Evolutionary conservation across 2,888 invertebrate genomes (phyloP).

Genomic region (Lamellibrachia satsuma): DNA sequence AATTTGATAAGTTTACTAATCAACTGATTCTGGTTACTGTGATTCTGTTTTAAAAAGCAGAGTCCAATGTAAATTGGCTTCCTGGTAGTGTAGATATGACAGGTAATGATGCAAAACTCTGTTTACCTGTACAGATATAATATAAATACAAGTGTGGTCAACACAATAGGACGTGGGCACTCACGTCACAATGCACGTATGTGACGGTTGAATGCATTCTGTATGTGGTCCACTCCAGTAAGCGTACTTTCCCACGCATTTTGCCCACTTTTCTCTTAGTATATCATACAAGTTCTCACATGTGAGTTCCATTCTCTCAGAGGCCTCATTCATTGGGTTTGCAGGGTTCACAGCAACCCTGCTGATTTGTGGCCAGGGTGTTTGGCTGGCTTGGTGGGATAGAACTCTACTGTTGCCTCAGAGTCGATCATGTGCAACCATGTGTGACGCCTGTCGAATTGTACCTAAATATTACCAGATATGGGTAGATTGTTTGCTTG

Average conservation of each 20-base stretch:
- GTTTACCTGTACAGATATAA: not conserved
- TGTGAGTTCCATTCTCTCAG: not conserved
- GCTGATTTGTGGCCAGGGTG: not conserved
- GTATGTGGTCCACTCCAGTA: not conserved
- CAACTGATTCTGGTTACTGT: too few species aligned
- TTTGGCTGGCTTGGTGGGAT: not conserved
- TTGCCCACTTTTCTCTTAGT: not conserved
- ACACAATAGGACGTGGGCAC: not conserved
- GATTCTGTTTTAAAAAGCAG: too few species aligned
- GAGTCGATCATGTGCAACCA: not conserved
- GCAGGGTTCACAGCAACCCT: not conserved
- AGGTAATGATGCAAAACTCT: not conserved
- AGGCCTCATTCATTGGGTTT: not conserved
- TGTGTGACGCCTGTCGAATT: not conserved
- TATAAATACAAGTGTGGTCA: not conserved
- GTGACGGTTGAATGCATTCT: not conserved
- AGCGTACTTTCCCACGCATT: constrained; percentile 2
- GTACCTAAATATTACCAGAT: not conserved
- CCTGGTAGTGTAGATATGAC: not conserved
- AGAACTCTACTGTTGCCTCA: not conserved
- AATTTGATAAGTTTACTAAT: too few species aligned
- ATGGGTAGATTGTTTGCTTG: not conserved
- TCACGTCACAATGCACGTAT: not conserved
- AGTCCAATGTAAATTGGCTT: not conserved
- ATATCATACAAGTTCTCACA: not conserved